phyloP scores from a whole-genome alignment of 2,113 vertebrate genomes.

The Dascyllus trimaculatus region DNA sequence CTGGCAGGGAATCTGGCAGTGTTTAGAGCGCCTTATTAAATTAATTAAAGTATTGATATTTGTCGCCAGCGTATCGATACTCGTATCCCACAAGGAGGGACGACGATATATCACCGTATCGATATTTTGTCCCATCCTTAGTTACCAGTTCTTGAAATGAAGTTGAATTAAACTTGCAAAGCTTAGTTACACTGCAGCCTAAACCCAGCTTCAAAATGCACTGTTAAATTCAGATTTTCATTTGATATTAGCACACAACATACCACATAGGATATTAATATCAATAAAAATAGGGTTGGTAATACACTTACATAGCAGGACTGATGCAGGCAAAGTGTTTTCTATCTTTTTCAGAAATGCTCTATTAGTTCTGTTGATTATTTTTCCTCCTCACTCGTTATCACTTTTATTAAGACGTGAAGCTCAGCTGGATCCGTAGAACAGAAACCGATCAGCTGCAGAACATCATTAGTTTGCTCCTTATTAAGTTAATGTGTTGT shows the following conservation, averaged over 20 bases:
- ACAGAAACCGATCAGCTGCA: neutral
- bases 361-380: conserved; percentile 18
- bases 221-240: neutral
- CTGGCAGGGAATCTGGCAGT: no score
- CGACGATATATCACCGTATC: no score
- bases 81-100: no score
- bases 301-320: no score
- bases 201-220: neutral
- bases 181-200: no score
- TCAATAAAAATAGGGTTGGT: no score
- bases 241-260: neutral
- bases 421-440: neutral
- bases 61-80: no score
- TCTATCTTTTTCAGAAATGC: neutral
- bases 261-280: neutral
- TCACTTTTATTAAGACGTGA: conserved; percentile 32
- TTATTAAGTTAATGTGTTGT: conserved; percentile 11
- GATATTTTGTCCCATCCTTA: no score
- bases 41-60: no score
- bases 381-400: neutral
- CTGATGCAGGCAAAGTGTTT: neutral
- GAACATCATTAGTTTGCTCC: conserved; percentile 10
- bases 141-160: no score
- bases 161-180: no score
- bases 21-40: no score